Base-by-base conservation (phyloP, 2,888 invertebrate genomes). In the Hyposoter dolosus region DNA sequence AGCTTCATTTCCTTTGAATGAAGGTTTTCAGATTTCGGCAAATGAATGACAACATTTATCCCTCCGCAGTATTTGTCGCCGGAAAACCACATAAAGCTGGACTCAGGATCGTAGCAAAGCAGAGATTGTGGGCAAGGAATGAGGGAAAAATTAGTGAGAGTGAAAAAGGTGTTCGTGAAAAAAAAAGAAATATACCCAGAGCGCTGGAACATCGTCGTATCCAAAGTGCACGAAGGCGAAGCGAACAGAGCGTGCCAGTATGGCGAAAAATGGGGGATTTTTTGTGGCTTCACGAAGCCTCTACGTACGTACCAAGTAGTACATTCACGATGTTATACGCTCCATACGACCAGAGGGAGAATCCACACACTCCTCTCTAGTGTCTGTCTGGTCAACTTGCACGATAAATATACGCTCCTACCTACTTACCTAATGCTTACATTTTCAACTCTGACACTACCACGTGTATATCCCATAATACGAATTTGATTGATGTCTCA, bases 221-320 rank as follows among this genome's bases (percentile, higher is more conserved):
- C 76, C 75, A 66, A 65, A 60, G 60, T 72, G 81, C 69, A 63
- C 80, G 77, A 87, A 82, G 56, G 83, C 28, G 82, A 84, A 79
- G 56, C 71, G 85, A 89, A 88, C 89, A 88, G 84, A 85, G 84
- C 85, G 87, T 88, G 85, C 71, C 86, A 88, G 87, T 89, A 89
- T 68, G 68, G 76, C 72, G 86, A 89, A 90, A 84, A 89, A 89
- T 88, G 88, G 91, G 92, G 90, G 89, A 89, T 88, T 85, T 89
- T 83, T 81, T 92, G 91, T 60, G 93, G 93, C 93, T 93, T 93
- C 93, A 63, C 78, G 93, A 93, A 93, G 93, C 93, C 93, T 91
- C 89, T 86, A 85, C 83, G 83, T 84, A 82, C 74, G 74, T 66
- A 66, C 60, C 47, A 45, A 66, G 45, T 65, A 72, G 75, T 78